phyloP scores from a whole-genome alignment of 2,888 invertebrate species.

The Bimastos eiseni region DNA sequence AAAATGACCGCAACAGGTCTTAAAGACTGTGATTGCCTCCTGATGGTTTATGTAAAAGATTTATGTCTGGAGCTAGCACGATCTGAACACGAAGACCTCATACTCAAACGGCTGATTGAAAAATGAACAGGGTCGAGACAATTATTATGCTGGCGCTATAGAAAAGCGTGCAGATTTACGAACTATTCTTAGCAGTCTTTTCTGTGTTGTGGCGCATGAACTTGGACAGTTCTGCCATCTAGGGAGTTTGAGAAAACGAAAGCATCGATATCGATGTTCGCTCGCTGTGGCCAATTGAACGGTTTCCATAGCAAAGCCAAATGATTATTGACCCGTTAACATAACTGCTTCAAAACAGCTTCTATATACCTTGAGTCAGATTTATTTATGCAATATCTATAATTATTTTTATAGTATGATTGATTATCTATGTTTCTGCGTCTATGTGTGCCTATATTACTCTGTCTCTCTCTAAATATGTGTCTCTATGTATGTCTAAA shows the following conservation, averaged over 20 bases:
- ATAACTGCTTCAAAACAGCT: not conserved
- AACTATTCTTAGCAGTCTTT: not conserved
- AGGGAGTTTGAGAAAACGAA: not conserved
- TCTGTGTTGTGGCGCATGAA: not conserved
- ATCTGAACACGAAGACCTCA: too few relatives aligned
- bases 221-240: not conserved
- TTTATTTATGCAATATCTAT: not conserved
- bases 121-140: too few relatives aligned
- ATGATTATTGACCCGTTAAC: not conserved
- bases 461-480: too few relatives aligned
- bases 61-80: too few relatives aligned
- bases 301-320: not conserved
- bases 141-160: too few relatives aligned
- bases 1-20: not conserved
- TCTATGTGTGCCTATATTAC: too few relatives aligned
- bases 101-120: too few relatives aligned
- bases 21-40: too few relatives aligned
- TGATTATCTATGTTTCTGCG: too few relatives aligned
- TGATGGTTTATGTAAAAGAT: too few relatives aligned
- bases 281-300: not conserved
- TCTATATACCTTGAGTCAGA: not conserved
- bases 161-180: too few relatives aligned
- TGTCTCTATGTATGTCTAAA: not conserved
- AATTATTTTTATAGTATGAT: too few relatives aligned
- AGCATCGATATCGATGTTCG: not conserved